Evolutionary conservation across 1,140 invertebrate species (phyloP).

Genomic region (Chelonus insularis): DNA sequence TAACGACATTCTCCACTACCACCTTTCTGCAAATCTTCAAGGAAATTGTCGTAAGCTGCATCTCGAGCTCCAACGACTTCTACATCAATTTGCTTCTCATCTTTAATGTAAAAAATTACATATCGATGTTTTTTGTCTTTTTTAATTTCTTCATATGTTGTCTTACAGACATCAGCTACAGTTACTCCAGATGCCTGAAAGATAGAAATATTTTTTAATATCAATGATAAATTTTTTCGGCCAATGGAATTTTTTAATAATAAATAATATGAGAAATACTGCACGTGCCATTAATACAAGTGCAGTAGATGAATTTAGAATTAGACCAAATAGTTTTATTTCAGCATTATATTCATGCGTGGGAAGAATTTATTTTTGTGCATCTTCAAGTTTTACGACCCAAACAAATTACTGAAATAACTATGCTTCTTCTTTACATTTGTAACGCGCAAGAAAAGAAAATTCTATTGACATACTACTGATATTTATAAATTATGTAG

Average conservation of each 20-base stretch:
- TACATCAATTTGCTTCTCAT: conserved; percentile 92
- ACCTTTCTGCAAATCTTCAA: conserved; percentile 86
- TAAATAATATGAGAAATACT: no score
- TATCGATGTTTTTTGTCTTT: conserved; percentile 97
- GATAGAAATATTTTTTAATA: no score
- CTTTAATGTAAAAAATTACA: conserved; percentile 93
- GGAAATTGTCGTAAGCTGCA: conserved; percentile 86
- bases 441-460: no score
- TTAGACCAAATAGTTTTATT: conserved; percentile 42
- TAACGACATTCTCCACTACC: conserved; percentile 91
- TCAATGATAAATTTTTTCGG: no score
- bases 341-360: conserved; percentile 49
- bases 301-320: conserved; percentile 49
- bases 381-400: conserved; percentile 21
- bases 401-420: background rate
- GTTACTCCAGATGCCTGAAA: conserved; percentile 92
- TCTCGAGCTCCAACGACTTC: conserved; percentile 85
- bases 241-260: no score
- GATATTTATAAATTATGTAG: no score
- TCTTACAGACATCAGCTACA: conserved; percentile 92
- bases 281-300: no score
- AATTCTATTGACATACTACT: no score
- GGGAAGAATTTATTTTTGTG: conserved; percentile 54
- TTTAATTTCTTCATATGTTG: conserved; percentile 94
- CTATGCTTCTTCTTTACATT: no score